Evolutionary conservation across 30 jellyfish, hydroid and myxozoan species (phyloP).

Genomic region (Chrysaora quinquecirrha): DNA sequence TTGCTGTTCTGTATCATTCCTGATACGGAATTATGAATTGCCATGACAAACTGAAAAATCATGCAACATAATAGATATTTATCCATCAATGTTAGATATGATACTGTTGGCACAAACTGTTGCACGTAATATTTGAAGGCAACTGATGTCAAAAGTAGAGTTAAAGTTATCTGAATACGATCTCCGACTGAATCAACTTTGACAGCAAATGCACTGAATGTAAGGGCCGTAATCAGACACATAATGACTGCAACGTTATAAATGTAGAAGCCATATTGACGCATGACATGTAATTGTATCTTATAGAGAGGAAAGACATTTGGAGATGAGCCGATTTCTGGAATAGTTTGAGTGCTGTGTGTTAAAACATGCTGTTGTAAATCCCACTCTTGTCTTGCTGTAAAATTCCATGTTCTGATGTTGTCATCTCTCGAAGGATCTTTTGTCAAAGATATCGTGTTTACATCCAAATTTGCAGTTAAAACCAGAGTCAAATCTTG

Average conservation of each 20-base stretch:
- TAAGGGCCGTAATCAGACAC: slow-evolving; percentile 55
- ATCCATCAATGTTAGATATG: slow-evolving; percentile 59
- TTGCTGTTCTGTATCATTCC: slow-evolving; percentile 26
- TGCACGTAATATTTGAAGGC: slow-evolving; percentile 62
- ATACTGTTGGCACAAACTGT: slow-evolving; percentile 73
- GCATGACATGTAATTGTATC: slow-evolving; percentile 51
- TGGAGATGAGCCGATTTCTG: slow-evolving; percentile 63
- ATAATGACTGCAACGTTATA: slow-evolving; percentile 59
- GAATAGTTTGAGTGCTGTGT: slow-evolving; percentile 38
- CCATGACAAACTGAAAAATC: slow-evolving; percentile 63
- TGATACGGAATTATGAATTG: slow-evolving; percentile 54
- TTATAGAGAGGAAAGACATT: slow-evolving; percentile 49
- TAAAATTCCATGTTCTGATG: slow-evolving; percentile 68
- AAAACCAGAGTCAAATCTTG: slow-evolving; percentile 57
- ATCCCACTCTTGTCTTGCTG: slow-evolving; percentile 66
- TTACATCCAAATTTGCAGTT: slow-evolving; percentile 44
- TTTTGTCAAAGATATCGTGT: slow-evolving; percentile 5
- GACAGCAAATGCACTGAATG: slow-evolving; percentile 70
- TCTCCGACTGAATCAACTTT: slow-evolving; percentile 57
- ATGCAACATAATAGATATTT: slow-evolving; percentile 43
- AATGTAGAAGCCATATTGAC: slow-evolving; percentile 47
- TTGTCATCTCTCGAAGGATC: slow-evolving; percentile 62
- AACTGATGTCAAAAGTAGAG: slow-evolving; percentile 58
- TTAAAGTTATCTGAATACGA: slow-evolving; percentile 54
- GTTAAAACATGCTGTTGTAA: slow-evolving; percentile 40